Conservation (phyloP, 2,888 invertebrate species). For the Meta bourneti region DNA sequence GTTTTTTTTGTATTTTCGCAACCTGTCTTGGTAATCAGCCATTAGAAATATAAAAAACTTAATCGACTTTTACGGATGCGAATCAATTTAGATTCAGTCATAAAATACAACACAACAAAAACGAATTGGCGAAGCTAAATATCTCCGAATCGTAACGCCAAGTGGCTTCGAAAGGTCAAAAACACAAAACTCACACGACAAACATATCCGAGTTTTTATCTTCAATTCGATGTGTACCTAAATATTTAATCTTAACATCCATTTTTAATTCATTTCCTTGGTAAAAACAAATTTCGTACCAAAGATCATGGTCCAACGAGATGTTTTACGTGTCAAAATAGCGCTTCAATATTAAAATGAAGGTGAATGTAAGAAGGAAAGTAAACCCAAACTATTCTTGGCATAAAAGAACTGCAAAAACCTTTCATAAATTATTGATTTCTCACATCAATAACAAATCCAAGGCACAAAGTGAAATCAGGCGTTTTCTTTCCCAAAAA, state of each 20-base stretch:
- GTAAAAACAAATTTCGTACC: not conserved
- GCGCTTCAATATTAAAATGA: slow-evolving; percentile 7
- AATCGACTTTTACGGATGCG: no score
- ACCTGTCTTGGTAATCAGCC: no score
- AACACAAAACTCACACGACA: no score
- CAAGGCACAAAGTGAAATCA: not conserved
- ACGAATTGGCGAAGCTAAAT: no score
- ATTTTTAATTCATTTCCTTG: not conserved
- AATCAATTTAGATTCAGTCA: no score
- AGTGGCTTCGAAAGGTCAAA: no score
- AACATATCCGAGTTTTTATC: not conserved
- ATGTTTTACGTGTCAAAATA: not conserved
- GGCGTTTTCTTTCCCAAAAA: not conserved
- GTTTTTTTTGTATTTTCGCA: no score
- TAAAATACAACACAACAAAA: no score
- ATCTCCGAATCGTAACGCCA: no score
- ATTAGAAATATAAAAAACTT: no score
- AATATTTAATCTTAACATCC: not conserved
- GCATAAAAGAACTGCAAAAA: not conserved
- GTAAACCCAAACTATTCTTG: slow-evolving; percentile 10
- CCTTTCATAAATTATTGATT: slow-evolving; percentile 34
- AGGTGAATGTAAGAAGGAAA: not conserved
- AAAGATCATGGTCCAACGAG: not conserved
- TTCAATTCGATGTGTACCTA: not conserved
- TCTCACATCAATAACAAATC: slow-evolving; percentile 19